Conservation (phyloP, 2,113 vertebrate species). For the Oryzias celebensis region DNA sequence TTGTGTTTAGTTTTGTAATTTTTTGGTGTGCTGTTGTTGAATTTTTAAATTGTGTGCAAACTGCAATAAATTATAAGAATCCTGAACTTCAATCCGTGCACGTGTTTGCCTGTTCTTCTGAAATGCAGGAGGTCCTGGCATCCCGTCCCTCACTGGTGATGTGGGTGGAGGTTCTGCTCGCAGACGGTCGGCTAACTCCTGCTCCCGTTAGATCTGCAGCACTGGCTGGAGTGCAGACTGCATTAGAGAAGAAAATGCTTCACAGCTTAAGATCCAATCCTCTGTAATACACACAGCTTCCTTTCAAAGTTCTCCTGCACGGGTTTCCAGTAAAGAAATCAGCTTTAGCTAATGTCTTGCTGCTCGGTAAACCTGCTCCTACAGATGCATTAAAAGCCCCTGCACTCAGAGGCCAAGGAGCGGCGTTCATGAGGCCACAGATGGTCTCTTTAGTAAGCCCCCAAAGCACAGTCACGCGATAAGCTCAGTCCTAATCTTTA, state of each 20-base stretch:
- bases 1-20: conserved; percentile 99
- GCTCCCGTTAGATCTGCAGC: conserved; percentile 57
- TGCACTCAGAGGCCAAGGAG: conserved; percentile 68
- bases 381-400: conserved; percentile 75
- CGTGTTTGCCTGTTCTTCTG: background rate
- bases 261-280: conserved; percentile 74
- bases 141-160: conserved; percentile 48
- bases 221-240: conserved; percentile 64
- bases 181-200: conserved; percentile 9
- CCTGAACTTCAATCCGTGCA: conserved; percentile 63
- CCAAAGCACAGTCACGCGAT: conserved; percentile 56
- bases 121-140: conserved; percentile 28
- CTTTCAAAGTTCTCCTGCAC: conserved; percentile 74
- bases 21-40: conserved; percentile 99
- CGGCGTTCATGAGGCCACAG: conserved; percentile 75
- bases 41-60: conserved; percentile 99
- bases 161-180: conserved; percentile 62
- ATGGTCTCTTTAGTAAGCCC: conserved; percentile 74
- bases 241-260: conserved; percentile 67
- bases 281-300: conserved; percentile 47
- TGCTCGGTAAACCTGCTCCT: conserved; percentile 74
- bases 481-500: conserved; percentile 67
- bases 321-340: conserved; percentile 79
- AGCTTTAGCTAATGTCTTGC: conserved; percentile 80
- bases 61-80: conserved; percentile 99